Percentiles rank a stretch among this genome's conserved stretches.
Conservation (phyloP, 2,797 vertebrate species). For the Semotilus atromaculatus region DNA sequence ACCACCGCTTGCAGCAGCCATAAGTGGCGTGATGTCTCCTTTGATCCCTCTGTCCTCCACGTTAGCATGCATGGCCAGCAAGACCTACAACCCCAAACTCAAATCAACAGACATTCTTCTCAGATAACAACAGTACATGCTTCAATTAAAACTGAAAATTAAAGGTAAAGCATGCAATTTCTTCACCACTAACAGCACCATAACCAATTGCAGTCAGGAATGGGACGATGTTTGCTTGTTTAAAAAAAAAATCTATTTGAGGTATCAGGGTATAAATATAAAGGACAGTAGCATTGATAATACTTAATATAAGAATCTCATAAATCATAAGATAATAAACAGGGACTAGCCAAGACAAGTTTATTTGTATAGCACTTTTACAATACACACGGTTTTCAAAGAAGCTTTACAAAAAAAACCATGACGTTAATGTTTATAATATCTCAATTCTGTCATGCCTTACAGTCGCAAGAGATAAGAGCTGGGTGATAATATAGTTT, state of each 20-base stretch:
- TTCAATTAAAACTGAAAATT: slow-evolving; percentile 2
- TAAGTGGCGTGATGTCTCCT: slow-evolving; percentile 96
- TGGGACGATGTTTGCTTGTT: not conserved
- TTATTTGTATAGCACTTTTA: not conserved
- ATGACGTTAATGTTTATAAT: not conserved
- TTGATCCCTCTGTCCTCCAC: slow-evolving; percentile 98
- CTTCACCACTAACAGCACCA: slow-evolving; percentile 16
- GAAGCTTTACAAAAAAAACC: not conserved
- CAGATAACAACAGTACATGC: slow-evolving; percentile 29
- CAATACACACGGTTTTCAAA: not conserved
- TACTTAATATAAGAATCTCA: not conserved
- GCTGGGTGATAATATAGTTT: not conserved
- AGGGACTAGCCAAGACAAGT: not conserved
- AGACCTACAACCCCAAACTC: slow-evolving; percentile 78
- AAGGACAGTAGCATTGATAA: not conserved
- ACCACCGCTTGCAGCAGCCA: slow-evolving; percentile 98
- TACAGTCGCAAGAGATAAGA: not conserved
- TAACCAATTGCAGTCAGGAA: not conserved
- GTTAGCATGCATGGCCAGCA: slow-evolving; percentile 97
- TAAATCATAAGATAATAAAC: not conserved
- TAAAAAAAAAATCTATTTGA: not conserved
- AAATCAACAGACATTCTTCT: not conserved
- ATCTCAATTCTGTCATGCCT: not conserved
- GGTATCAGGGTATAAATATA: not conserved
- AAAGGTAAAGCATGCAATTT: slow-evolving; percentile 11